These are phyloP conservation scores for Nicator chloris DNA, from an alignment of 2,113 vertebrate species.

Conservation along the genomic window DNA sequence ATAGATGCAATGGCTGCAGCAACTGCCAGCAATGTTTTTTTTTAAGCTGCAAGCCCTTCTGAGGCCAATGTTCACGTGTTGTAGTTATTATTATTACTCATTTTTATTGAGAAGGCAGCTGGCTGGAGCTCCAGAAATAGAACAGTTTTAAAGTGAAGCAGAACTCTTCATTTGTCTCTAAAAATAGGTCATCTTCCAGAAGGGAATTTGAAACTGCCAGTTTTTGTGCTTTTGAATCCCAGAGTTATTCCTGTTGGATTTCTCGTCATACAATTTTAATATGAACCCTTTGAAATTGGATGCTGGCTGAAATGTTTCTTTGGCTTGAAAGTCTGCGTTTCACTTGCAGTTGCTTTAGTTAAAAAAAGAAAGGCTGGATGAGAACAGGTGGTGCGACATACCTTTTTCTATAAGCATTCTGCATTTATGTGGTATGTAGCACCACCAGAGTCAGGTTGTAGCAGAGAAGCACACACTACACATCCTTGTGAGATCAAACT, in stretches of 20 bases:
- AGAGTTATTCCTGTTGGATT: constrained; percentile 5
- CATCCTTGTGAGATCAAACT: background rate
- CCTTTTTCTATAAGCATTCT: background rate
- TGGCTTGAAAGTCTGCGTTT: background rate
- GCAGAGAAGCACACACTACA: background rate
- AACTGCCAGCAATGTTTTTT: background rate
- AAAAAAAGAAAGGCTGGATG: background rate
- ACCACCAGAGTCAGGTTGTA: background rate
- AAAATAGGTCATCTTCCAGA: constrained; percentile 20
- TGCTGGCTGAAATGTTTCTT: background rate
- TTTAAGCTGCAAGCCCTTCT: background rate
- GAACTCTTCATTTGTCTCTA: constrained; percentile 4
- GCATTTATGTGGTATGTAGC: background rate
- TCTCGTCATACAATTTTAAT: constrained; percentile 22
- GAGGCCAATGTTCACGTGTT: background rate
- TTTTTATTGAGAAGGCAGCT: constrained; percentile 31
- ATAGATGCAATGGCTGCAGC: rapidly evolving
- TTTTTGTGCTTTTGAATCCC: constrained; percentile 23
- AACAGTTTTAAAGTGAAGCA: constrained; percentile 4
- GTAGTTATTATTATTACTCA: constrained; percentile 13
- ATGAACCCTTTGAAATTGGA: constrained; percentile 38
- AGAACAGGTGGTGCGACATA: background rate
- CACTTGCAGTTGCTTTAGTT: background rate
- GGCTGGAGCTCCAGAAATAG: constrained; percentile 21
- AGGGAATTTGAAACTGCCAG: constrained; percentile 6